Base-by-base conservation (phyloP, 1,140 invertebrate genomes). In the Belonocnema kinseyi region DNA sequence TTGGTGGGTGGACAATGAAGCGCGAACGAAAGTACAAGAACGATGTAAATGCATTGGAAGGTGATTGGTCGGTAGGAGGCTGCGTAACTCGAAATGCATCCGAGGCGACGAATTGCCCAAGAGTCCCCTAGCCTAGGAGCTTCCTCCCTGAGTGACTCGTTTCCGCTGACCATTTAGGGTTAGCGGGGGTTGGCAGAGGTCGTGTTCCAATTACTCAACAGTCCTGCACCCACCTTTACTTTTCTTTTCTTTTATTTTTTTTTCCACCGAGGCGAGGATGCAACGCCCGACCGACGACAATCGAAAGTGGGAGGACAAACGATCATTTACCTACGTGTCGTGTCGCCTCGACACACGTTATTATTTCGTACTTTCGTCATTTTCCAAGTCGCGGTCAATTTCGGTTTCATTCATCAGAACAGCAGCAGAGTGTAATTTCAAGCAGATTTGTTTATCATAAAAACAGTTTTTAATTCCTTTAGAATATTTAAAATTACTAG, bases 201-300 rank as follows among this genome's bases (percentile, higher is more conserved):
- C 88, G 85, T 88, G 89, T 90, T 90, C 88, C 87, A 88, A 90
- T 90, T 90, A 89, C 88, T 89, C 88, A 89, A 90, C 81, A 75
- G 76, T 26, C 52, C 56, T 61, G 77, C 85, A 86, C 82, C 85
- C 77, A 84, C 85, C 80, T 78, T 84, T 83, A 77, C 83, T 81
- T 82, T 77, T 76, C 70, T 33, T 5, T 33, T 33, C 26, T 33
- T 33, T 33, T 33, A 2, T 33, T 33, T 83, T 78, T 82, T 81
- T 82, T 77, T 76, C 70, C 50, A 51, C 80, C 19, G 84, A 87
- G 85, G 87, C 19, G 85, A 87, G 85, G 87, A 88, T 89, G 88
- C 85, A 88, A 86, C 85, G 79, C 73, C 75, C 80, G 81, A 77
- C 75, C 79, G 81, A 77, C 76, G 83, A 84, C 89, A 89, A 90